A percentile compares a stretch with the other conserved stretches of the same genome.
These are phyloP conservation scores for Pachliopta kotzebuea DNA, from an alignment of 2,888 invertebrate species.

Conservation along the genomic window DNA sequence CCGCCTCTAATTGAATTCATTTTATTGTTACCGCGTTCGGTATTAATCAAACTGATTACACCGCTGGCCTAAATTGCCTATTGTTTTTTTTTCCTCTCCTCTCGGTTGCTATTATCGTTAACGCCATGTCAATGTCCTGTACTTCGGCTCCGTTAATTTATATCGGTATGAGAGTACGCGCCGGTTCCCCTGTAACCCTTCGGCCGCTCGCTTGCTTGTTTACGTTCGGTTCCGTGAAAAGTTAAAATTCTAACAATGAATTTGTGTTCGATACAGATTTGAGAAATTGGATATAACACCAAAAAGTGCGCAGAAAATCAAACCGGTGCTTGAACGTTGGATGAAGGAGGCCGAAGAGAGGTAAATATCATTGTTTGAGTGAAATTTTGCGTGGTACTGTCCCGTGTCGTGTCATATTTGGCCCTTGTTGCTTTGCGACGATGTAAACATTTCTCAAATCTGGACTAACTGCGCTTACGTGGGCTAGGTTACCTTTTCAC, in stretches of 20 bases:
- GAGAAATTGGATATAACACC: conserved; percentile 99
- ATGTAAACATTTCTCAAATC: conserved; percentile 78
- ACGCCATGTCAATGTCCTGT: conserved; percentile 85
- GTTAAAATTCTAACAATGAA: conserved; percentile 72
- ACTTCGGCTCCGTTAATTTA: conserved; percentile 72
- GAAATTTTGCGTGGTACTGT: conserved; percentile 71
- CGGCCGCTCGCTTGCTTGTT: conserved; percentile 44
- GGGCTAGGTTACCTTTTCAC: conserved; percentile 58
- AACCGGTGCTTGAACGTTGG: conserved; percentile 98
- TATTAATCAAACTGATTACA: conserved; percentile 80
- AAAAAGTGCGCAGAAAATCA: conserved; percentile 99
- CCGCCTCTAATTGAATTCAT: conserved; percentile 77
- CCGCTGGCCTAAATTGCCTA: conserved; percentile 75
- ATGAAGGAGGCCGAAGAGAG: conserved; percentile 99
- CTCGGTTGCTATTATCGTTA: conserved; percentile 63
- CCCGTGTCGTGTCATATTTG: conserved; percentile 74
- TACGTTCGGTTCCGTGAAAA: conserved; percentile 59
- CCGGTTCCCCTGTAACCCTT: conserved; percentile 31
- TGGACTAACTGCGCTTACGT: conserved; percentile 76
- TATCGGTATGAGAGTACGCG: conserved; percentile 49
- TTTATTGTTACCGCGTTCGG: conserved; percentile 75
- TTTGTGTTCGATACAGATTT: conserved; percentile 89
- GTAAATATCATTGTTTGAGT: conserved; percentile 81
- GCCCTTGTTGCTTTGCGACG: conserved; percentile 76
- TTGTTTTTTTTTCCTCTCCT: conserved; percentile 62